Percentiles rank a stretch among this genome's conserved stretches.
These are phyloP conservation scores for Ramazzottius varieornatus DNA, from an alignment of 2,888 invertebrate genomes.

Conservation along the genomic window DNA sequence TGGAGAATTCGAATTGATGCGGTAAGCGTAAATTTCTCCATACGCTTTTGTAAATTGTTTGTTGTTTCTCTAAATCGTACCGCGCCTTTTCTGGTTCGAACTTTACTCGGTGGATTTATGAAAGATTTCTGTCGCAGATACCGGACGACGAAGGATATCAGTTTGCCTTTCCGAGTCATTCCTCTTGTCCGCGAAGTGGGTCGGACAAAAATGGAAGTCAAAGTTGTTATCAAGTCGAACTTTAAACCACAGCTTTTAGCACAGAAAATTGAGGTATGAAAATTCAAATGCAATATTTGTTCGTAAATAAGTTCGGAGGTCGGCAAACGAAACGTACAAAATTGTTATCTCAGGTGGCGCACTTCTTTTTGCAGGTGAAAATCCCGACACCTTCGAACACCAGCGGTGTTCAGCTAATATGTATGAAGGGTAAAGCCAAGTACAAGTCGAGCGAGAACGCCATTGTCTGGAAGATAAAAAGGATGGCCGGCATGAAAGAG, in stretches of 20 bases:
- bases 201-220: conserved; percentile 97
- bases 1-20: conserved; percentile 98
- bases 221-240: conserved; percentile 92
- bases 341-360: too few relatives aligned
- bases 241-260: conserved; percentile 91
- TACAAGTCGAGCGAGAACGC: conserved; percentile 99
- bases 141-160: conserved; percentile 96
- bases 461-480: conserved; percentile 60
- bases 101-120: conserved; percentile 3
- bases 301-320: background rate
- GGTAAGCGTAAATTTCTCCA: conserved; percentile 27
- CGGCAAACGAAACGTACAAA: too few relatives aligned
- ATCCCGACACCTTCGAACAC: conserved; percentile 97
- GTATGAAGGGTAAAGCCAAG: conserved; percentile 94
- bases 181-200: conserved; percentile 92
- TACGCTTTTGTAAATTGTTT: background rate
- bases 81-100: background rate
- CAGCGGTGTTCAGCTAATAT: conserved; percentile 91
- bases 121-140: conserved; percentile 35
- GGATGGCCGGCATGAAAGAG: conserved; percentile 67
- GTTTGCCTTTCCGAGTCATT: conserved; percentile 93
- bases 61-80: too few relatives aligned
- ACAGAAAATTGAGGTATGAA: conserved; percentile 87
- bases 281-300: background rate
- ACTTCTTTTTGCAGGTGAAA: conserved; percentile 28